These are phyloP conservation scores for Ornithoptera alexandrae DNA, from an alignment of 2,888 invertebrate species.

Conservation along the genomic window DNA sequence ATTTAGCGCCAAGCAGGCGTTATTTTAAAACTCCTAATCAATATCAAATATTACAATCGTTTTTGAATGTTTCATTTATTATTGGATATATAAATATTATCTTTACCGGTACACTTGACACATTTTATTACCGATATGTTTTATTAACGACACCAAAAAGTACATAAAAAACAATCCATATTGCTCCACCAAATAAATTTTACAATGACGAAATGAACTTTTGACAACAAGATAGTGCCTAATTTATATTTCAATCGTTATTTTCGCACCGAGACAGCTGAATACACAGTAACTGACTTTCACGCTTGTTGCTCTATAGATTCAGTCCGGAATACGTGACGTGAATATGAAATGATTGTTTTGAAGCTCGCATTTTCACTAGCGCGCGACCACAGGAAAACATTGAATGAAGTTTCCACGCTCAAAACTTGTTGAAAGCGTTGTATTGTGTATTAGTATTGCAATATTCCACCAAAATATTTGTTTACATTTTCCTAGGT, in stretches of 20 bases:
- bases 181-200: neutral
- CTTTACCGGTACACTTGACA: neutral
- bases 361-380: neutral
- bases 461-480: neutral
- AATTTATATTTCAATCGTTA: neutral
- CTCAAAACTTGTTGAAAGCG: conserved; percentile 3
- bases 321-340: conserved; percentile 13
- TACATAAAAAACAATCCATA: too few species aligned
- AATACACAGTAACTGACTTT: neutral
- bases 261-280: neutral
- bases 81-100: neutral
- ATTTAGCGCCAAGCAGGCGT: neutral
- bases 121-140: neutral
- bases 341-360: conserved; percentile 5
- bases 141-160: too few species aligned
- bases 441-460: neutral
- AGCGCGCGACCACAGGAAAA: neutral
- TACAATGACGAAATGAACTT: neutral
- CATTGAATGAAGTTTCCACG: neutral
- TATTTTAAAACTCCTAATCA: neutral
- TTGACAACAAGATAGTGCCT: neutral
- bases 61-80: neutral
- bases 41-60: neutral
- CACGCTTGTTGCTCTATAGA: neutral
- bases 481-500: neutral